Evolutionary conservation across 2,797 vertebrate species (phyloP).

Genomic region (Sphenopsis melanotis): DNA sequence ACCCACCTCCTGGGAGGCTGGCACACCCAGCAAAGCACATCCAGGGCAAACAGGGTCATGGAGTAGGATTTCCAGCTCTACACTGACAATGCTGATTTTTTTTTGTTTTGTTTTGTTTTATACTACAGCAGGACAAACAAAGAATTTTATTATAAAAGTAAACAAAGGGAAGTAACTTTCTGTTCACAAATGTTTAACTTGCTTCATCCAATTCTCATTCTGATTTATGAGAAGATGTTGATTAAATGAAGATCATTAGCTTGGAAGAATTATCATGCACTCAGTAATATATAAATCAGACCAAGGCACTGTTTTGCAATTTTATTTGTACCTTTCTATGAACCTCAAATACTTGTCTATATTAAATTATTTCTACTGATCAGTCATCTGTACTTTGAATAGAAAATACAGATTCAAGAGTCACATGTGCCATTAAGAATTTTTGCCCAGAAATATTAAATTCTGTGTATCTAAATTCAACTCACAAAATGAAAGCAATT

Average conservation of each 20-base stretch:
- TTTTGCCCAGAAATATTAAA: not conserved
- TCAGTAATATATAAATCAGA: not conserved
- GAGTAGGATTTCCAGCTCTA: not conserved
- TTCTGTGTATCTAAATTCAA: not conserved
- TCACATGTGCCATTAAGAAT: not conserved
- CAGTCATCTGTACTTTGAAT: not conserved
- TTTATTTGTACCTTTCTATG: not conserved
- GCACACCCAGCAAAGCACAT: not conserved
- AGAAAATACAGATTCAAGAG: not conserved
- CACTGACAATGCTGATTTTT: fast-evolving
- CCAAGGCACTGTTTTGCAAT: not conserved
- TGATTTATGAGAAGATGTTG: not conserved
- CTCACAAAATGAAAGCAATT: not conserved
- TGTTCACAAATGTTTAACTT: not conserved
- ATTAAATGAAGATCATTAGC: not conserved
- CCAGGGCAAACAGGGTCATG: not conserved
- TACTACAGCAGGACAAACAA: not conserved
- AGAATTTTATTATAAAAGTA: not conserved
- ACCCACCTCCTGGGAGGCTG: not conserved
- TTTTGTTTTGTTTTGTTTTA: not conserved
- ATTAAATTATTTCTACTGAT: not conserved
- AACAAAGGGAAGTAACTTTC: not conserved
- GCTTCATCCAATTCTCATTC: not conserved
- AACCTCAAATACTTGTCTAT: not conserved
- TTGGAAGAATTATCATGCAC: not conserved